These are phyloP conservation scores for Manis javanica DNA, from an alignment of 2,797 vertebrate species.

Conservation along the genomic window DNA sequence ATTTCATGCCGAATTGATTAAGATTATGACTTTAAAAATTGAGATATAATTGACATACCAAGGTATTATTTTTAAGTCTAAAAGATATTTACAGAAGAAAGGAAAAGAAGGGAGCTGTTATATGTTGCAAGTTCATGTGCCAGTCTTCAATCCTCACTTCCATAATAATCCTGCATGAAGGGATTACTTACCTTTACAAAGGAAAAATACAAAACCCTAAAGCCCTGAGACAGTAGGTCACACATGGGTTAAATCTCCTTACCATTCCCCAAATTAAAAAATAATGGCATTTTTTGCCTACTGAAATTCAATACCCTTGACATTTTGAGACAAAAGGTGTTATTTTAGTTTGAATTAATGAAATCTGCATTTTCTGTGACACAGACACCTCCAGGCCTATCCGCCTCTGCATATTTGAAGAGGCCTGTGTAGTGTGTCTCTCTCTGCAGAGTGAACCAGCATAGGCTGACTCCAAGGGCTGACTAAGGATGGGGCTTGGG, in stretches of 20 bases:
- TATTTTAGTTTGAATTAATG: slow-evolving; percentile 50
- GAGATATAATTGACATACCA: not conserved
- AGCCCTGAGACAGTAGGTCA: not conserved
- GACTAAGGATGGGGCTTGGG: not conserved
- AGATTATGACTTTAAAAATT: not conserved
- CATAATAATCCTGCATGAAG: not conserved
- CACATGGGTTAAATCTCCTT: not conserved
- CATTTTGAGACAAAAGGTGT: not conserved
- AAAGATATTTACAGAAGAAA: not conserved
- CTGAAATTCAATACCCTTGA: slow-evolving; percentile 46
- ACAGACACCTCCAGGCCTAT: not conserved
- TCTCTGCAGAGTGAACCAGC: not conserved
- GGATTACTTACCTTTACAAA: not conserved
- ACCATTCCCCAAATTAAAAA: not conserved
- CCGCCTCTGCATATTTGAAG: not conserved
- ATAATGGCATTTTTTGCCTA: not conserved
- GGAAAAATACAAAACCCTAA: not conserved
- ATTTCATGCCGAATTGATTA: not conserved
- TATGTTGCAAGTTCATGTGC: not conserved
- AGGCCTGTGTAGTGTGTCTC: not conserved
- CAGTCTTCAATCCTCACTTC: not conserved
- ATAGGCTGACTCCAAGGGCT: not conserved
- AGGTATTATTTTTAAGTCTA: not conserved
- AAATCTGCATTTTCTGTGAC: slow-evolving; percentile 2
- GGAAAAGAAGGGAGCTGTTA: not conserved